Percentiles rank a stretch among this genome's conserved stretches.
Conservation (phyloP, 1,140 invertebrate genomes). For the Halictus rubicundus region DNA sequence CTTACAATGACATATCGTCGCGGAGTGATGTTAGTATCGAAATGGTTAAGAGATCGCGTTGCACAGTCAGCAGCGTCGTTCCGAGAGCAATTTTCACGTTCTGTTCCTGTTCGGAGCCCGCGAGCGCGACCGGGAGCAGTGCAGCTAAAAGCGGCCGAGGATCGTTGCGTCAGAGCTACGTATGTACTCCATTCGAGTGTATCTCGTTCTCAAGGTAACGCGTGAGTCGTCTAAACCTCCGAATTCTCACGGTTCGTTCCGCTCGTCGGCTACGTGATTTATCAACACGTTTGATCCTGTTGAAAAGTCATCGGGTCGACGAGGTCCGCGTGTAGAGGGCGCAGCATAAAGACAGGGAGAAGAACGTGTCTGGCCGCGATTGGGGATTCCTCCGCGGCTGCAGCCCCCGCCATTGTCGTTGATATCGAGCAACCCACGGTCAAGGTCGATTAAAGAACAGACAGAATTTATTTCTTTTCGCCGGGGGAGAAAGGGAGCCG, state of each 20-base stretch:
- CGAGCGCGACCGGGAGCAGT: too few species aligned
- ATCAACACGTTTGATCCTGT: neutral
- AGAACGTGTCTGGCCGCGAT: neutral
- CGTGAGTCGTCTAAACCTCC: neutral
- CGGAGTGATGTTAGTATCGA: too few species aligned
- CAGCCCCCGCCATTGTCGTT: conserved; percentile 24
- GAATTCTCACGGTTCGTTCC: conserved; percentile 8
- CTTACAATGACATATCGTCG: too few species aligned
- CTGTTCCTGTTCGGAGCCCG: too few species aligned
- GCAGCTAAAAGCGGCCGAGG: neutral
- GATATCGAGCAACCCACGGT: conserved; percentile 36
- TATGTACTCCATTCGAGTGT: neutral
- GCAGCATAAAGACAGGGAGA: neutral
- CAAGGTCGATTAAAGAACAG: conserved; percentile 48
- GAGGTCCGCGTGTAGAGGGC: neutral
- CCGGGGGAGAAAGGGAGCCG: neutral
- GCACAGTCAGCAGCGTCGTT: too few species aligned
- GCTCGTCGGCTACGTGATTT: conserved; percentile 24
- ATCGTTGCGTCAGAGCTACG: neutral
- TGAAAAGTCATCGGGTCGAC: neutral
- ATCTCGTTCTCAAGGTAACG: neutral
- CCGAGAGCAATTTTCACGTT: too few species aligned
- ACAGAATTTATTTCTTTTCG: conserved; percentile 25
- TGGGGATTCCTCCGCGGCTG: neutral
- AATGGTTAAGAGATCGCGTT: too few species aligned